phyloP scores from a whole-genome alignment of 2,113 vertebrate genomes.

The Aldabrachelys gigantea region DNA sequence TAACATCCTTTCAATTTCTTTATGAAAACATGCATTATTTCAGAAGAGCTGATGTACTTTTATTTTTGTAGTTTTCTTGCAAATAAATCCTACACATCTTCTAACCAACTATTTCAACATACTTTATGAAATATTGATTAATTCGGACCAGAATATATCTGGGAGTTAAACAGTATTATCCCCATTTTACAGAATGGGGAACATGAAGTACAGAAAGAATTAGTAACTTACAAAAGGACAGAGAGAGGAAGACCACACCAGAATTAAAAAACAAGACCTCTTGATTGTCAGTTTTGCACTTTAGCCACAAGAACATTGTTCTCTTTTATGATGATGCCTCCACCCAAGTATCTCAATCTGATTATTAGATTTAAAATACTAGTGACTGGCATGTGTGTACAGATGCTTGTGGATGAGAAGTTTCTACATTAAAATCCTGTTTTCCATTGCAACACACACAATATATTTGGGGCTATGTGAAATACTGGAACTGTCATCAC shows the following conservation, averaged over 20 bases:
- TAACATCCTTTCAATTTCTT: background rate
- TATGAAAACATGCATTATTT: background rate
- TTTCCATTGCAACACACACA: background rate
- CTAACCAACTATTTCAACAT: background rate
- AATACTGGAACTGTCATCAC: background rate
- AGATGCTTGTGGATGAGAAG: background rate
- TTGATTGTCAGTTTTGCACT: background rate
- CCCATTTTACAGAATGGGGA: background rate
- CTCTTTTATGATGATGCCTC: background rate
- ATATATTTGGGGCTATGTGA: background rate
- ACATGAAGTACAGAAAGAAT: background rate
- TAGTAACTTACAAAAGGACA: background rate
- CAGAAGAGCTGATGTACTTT: fast-evolving
- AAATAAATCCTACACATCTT: background rate
- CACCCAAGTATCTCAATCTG: background rate
- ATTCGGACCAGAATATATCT: fast-evolving
- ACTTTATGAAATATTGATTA: background rate
- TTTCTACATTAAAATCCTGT: background rate
- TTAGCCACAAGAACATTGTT: background rate
- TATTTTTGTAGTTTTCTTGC: background rate
- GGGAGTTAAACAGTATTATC: background rate
- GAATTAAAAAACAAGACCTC: background rate
- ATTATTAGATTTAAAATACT: background rate
- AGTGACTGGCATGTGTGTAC: background rate
- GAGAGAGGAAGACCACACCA: background rate